These are phyloP conservation scores for Parnassius mnemosyne DNA, from an alignment of 2,888 invertebrate species.

Conservation along the genomic window DNA sequence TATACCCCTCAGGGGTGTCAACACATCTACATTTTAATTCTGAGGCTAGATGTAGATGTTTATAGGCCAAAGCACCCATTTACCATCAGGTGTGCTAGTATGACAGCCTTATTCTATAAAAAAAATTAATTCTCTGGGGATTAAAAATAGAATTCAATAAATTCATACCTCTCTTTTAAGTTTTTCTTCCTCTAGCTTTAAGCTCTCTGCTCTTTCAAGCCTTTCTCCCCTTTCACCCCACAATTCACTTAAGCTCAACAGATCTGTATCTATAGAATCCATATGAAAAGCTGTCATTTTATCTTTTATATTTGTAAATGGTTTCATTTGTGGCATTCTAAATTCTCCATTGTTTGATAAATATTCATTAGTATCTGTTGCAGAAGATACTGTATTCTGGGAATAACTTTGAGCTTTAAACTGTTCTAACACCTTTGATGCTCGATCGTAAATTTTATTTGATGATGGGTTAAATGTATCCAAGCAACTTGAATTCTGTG, in stretches of 20 bases:
- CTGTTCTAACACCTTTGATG: conserved; percentile 68
- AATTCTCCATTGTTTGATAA: conserved; percentile 58
- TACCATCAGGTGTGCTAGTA: too few relatives aligned
- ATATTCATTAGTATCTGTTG: conserved; percentile 46
- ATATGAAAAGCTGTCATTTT: conserved; percentile 46
- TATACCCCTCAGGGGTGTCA: too few relatives aligned
- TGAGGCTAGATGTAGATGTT: too few relatives aligned
- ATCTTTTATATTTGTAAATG: conserved; percentile 51
- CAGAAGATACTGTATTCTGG: conserved; percentile 45
- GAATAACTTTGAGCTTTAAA: conserved; percentile 60
- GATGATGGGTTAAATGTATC: conserved; percentile 63
- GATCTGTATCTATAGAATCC: conserved; percentile 68
- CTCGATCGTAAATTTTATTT: conserved; percentile 68
- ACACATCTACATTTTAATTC: too few relatives aligned
- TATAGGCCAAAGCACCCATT: too few relatives aligned
- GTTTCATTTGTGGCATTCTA: conserved; percentile 69
- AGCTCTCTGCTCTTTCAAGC: conserved; percentile 53
- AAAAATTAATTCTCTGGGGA: too few relatives aligned
- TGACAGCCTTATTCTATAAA: too few relatives aligned
- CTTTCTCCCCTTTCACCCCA: conserved; percentile 79
- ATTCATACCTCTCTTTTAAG: conserved; percentile 85
- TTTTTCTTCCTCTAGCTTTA: conserved; percentile 87
- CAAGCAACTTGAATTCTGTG: conserved; percentile 40
- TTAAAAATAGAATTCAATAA: neutral
- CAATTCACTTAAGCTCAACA: conserved; percentile 82